Percentiles rank a stretch among this genome's conserved stretches.
phyloP scores from a whole-genome alignment of 1,140 invertebrate species.

The Procambarus virginalis region DNA sequence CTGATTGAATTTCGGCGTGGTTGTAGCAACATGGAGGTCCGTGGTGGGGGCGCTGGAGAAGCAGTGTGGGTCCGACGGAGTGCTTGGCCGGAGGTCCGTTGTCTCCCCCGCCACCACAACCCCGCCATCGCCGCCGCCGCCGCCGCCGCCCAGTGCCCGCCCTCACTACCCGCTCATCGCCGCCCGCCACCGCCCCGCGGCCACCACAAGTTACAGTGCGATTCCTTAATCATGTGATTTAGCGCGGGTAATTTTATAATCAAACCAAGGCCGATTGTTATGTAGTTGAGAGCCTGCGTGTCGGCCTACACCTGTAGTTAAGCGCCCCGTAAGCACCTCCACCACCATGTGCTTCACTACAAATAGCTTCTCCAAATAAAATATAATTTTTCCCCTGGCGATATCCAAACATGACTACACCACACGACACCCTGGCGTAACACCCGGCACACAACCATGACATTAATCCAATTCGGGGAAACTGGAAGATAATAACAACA shows the following conservation, averaged over 20 bases:
- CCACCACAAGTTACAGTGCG: neutral
- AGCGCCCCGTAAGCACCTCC: too few relatives aligned
- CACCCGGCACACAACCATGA: too few relatives aligned
- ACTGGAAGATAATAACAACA: too few relatives aligned
- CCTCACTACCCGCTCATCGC: neutral
- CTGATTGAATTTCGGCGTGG: constrained; percentile 69
- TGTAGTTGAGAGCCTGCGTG: too few relatives aligned
- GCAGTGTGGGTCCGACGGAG: constrained; percentile 75
- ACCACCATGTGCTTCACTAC: too few relatives aligned
- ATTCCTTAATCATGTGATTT: neutral
- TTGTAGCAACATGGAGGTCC: constrained; percentile 72
- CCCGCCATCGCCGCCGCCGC: constrained; percentile 17
- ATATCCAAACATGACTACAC: too few relatives aligned
- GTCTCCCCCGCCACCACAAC: constrained; percentile 71
- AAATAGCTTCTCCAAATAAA: too few relatives aligned
- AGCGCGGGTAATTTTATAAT: neutral
- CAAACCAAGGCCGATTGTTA: neutral
- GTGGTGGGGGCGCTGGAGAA: constrained; percentile 73
- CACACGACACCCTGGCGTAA: too few relatives aligned
- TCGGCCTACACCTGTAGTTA: too few relatives aligned
- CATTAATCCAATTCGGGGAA: too few relatives aligned
- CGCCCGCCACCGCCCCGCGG: neutral
- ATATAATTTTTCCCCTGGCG: too few relatives aligned
- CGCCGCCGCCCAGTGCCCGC: constrained; percentile 3
- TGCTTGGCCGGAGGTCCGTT: constrained; percentile 73